phyloP scores from a whole-genome alignment of 2,888 invertebrate species.

The Achlya flavicornis region DNA sequence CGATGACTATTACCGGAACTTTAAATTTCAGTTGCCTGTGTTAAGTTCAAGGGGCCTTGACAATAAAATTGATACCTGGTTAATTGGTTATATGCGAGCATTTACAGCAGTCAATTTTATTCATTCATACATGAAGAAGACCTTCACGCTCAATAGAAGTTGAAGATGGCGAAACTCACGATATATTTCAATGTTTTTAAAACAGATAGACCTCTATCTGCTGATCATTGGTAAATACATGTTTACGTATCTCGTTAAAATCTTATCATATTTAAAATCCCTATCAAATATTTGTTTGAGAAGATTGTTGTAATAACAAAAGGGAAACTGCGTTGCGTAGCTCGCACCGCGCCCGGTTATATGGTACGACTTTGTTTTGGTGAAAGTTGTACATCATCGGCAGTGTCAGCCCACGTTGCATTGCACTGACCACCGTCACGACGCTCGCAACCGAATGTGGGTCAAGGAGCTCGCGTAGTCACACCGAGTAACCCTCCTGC shows the following conservation, averaged over 20 bases:
- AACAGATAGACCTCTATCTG: constrained; percentile 12
- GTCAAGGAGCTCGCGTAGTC: constrained; percentile 74
- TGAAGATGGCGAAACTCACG: constrained; percentile 5
- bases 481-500: constrained; percentile 58
- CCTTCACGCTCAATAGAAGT: constrained; percentile 12
- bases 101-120: constrained; percentile 10
- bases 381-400: constrained; percentile 78
- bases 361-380: constrained; percentile 63
- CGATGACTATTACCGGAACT: constrained; percentile 73
- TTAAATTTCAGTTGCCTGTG: constrained; percentile 49
- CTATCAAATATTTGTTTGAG: not conserved
- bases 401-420: constrained; percentile 39
- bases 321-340: constrained; percentile 38
- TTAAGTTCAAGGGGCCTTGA: constrained; percentile 55
- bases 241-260: not conserved
- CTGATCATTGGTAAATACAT: constrained; percentile 1
- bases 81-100: constrained; percentile 18
- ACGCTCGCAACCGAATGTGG: constrained; percentile 58
- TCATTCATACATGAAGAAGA: constrained; percentile 16
- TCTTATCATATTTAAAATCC: not conserved
- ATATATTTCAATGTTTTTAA: constrained; percentile 5
- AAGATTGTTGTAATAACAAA: constrained; percentile 23
- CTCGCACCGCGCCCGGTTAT: constrained; percentile 22
- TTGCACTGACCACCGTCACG: constrained; percentile 63
- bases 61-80: constrained; percentile 38